phyloP scores from a whole-genome alignment of 2,888 invertebrate genomes.

The Drosophila affinis region DNA sequence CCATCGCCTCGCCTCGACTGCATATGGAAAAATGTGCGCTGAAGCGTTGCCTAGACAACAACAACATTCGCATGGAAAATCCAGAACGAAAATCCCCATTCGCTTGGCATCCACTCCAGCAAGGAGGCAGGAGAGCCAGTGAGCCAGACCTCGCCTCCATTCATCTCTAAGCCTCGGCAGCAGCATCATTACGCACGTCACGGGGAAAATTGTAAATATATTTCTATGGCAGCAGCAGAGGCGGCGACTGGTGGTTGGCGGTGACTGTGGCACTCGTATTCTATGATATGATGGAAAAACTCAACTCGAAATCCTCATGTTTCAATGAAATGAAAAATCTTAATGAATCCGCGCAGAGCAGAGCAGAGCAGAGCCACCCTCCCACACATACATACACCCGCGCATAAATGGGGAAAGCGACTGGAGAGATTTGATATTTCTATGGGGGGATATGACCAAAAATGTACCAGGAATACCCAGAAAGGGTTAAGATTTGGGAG shows the following conservation, averaged over 20 bases:
- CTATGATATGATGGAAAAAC: conserved; percentile 42
- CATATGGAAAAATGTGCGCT: conserved; percentile 45
- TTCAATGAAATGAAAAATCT: conserved; percentile 42
- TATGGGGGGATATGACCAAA: background rate
- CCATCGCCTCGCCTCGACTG: conserved; percentile 12
- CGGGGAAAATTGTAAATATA: conserved; percentile 42
- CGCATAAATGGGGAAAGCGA: background rate
- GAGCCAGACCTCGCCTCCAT: conserved; percentile 7
- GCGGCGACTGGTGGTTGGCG: background rate
- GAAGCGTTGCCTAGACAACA: conserved; percentile 61
- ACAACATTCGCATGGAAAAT: conserved; percentile 22
- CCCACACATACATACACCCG: background rate
- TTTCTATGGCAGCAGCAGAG: conserved; percentile 29
- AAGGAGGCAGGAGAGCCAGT: background rate
- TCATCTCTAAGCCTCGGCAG: conserved; percentile 55
- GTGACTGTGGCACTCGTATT: conserved; percentile 24
- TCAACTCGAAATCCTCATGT: conserved; percentile 42
- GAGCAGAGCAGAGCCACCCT: no score
- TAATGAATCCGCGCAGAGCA: conserved; percentile 18
- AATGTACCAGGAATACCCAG: background rate
- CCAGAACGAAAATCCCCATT: background rate
- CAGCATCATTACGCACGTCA: conserved; percentile 59
- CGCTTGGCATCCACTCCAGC: background rate
- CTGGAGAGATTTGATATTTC: background rate
- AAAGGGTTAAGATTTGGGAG: background rate